Percentiles rank a stretch among this genome's conserved stretches.
Conservation (phyloP, 1,140 invertebrate species). For the Neoseiulus cucumeris region DNA sequence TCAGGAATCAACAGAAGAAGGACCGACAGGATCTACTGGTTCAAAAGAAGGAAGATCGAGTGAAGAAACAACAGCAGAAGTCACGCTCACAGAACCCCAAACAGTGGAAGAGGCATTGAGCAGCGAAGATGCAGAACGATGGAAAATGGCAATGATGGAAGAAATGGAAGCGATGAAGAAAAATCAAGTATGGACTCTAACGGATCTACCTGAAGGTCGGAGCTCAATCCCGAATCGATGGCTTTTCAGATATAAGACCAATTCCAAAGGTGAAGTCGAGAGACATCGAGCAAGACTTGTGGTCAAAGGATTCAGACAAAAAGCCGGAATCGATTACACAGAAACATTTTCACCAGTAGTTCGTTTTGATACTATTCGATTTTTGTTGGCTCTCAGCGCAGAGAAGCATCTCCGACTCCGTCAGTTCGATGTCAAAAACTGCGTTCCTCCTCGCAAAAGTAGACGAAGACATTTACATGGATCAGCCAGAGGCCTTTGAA, state of each 20-base stretch:
- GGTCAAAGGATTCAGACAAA: too few species aligned
- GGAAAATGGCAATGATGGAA: slow-evolving; percentile 26
- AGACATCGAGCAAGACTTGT: slow-evolving; percentile 21
- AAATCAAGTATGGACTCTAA: slow-evolving; percentile 26
- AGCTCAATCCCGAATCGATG: slow-evolving; percentile 23
- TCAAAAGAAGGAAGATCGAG: too few species aligned
- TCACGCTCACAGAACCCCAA: neutral
- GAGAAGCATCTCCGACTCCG: too few species aligned
- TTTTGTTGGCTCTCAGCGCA: too few species aligned
- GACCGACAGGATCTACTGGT: too few species aligned
- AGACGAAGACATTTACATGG: too few species aligned
- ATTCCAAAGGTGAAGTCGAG: slow-evolving; percentile 20
- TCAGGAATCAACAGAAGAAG: too few species aligned
- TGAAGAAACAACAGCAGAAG: too few species aligned
- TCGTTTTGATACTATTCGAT: too few species aligned
- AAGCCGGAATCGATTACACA: neutral
- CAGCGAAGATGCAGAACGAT: slow-evolving; percentile 20
- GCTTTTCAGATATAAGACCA: slow-evolving; percentile 24
- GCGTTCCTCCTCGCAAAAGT: too few species aligned
- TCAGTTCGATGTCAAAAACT: too few species aligned
- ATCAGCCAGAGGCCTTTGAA: neutral
- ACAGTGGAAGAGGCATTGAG: slow-evolving; percentile 23
- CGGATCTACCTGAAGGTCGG: slow-evolving; percentile 19
- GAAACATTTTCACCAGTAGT: too few species aligned
- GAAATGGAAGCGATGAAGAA: slow-evolving; percentile 25